Evolutionary conservation across 2,113 vertebrate species (phyloP).

Genomic region (Grus americana): DNA sequence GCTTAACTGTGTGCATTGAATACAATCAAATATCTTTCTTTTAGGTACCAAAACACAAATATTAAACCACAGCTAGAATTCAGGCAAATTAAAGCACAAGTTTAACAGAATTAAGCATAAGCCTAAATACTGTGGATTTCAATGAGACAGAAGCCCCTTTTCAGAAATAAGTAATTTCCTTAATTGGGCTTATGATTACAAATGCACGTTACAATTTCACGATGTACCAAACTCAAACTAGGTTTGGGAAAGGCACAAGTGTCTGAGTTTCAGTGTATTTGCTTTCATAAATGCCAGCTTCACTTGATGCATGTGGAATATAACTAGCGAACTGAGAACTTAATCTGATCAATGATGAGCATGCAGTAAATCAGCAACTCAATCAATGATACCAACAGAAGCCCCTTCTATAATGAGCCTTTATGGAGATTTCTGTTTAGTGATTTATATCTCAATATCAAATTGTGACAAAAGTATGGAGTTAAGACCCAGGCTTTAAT

Average conservation of each 20-base stretch:
- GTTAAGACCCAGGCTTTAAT: not conserved
- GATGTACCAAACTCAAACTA: not conserved
- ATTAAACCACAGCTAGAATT: not conserved
- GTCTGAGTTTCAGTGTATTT: not conserved
- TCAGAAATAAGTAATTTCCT: not conserved
- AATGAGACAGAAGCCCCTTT: not conserved
- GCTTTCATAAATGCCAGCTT: not conserved
- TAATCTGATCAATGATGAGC: not conserved
- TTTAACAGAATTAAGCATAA: not conserved
- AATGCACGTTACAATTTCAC: not conserved
- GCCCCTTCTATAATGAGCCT: not conserved
- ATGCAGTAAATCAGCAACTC: slow-evolving; percentile 8
- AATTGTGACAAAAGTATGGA: not conserved
- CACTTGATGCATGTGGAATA: not conserved
- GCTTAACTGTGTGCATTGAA: not conserved
- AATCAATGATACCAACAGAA: not conserved
- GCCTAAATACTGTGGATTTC: not conserved
- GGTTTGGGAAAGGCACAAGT: not conserved
- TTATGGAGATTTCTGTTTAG: not conserved
- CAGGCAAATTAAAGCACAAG: not conserved
- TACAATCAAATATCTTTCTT: not conserved
- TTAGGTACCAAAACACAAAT: not conserved
- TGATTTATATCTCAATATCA: slow-evolving; percentile 28
- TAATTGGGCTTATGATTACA: not conserved
- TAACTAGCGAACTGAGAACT: not conserved